These are phyloP conservation scores for Myzus persicae DNA, from an alignment of 1,140 invertebrate genomes.

Conservation along the genomic window DNA sequence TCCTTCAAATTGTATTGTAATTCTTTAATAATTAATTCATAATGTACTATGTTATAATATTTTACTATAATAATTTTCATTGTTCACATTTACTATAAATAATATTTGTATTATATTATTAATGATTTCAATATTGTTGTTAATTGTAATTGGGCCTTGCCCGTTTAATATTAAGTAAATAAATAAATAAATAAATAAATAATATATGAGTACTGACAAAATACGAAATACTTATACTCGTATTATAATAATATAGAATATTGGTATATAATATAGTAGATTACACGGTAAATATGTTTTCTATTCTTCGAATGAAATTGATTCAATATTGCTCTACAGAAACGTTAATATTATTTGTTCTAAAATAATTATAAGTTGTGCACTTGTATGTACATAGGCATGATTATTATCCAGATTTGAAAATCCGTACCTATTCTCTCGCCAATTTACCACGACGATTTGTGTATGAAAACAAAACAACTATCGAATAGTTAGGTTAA, in stretches of 20 bases:
- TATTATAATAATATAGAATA: too few species aligned
- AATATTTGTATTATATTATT: background rate
- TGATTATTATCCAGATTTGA: too few species aligned
- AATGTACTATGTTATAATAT: background rate
- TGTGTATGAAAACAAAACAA: background rate
- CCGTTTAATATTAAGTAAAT: constrained; percentile 29
- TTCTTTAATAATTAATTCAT: background rate
- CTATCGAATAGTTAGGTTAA: background rate
- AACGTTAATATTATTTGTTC: too few species aligned
- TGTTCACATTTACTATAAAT: background rate
- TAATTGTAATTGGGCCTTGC: constrained; percentile 15
- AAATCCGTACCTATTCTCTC: too few species aligned
- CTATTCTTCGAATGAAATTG: background rate
- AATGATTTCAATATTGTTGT: background rate
- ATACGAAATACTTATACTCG: too few species aligned
- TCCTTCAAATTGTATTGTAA: background rate
- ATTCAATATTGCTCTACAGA: too few species aligned
- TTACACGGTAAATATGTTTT: background rate
- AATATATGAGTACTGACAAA: too few species aligned
- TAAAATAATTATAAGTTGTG: too few species aligned
- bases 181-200: too few species aligned
- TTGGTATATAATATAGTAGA: too few species aligned
- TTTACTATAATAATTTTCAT: background rate
- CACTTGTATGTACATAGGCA: too few species aligned
- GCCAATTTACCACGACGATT: background rate